Evolutionary conservation across 2,113 vertebrate species (phyloP), one percentile per base, ranked within the genome.

Genomic region (Lethenteron camtschaticum): DNA sequence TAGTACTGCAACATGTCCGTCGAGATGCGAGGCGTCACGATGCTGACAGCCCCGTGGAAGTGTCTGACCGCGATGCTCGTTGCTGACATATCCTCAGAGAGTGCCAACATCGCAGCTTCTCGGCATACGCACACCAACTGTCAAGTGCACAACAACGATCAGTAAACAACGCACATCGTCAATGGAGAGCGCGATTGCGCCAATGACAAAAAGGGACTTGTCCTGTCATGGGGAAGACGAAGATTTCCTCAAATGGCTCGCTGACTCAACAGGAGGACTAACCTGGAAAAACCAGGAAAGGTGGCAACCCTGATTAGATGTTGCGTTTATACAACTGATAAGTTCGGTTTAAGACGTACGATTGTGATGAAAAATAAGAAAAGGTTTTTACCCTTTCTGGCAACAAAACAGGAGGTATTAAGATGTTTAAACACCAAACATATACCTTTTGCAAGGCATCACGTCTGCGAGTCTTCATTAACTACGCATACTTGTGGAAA

Each of bases 121-220:
- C 85, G 83, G 74, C 90, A 97, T 70, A 96, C 79, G 2, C 91
- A 89, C 7, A 84, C 78, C 78, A 96, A 86, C 94, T 97, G 79
- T 41, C 41, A 41, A 69, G 76, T 81, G 57, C 12, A 9, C 77
- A 75, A 68, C 13, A 63, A 16, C 58, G 56, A 71, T 55, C 68
- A 69, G 20, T 57, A 58, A 57, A 69, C 11, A 70, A 66, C 57
- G 13, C 20, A 9, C 20, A 9, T 66, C 14, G 9, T 66, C 10
- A n/a, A 66, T 3, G 63, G 63, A 66, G 14, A 20, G 20, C 8
- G 8, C 3, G 10, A 66, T 16, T 9, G 10, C n/a, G 63, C 14
- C 20, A 66, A n/a, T 20, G n/a, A 16, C 63, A 66, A 66, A 66
- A 63, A 66, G 20, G 14, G 14, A 20, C 20, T 66, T 66, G 8